phyloP scores from a whole-genome alignment of 2,797 vertebrate genomes.

The Sarcoramphus papa region DNA sequence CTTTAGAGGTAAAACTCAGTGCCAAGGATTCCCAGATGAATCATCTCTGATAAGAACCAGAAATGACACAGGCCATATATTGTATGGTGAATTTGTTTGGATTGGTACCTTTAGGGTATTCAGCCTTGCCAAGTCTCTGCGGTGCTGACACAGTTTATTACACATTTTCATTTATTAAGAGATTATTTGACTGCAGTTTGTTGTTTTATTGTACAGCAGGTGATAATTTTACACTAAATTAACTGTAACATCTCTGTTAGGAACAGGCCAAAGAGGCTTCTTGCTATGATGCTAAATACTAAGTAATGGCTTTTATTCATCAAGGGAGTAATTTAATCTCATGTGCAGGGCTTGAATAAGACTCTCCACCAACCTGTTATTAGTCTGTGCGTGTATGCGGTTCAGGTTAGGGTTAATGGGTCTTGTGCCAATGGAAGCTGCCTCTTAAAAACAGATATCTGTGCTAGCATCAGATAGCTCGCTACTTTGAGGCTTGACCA shows the following conservation, averaged over 20 bases:
- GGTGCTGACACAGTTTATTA: conserved; percentile 64
- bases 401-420: conserved; percentile 27
- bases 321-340: conserved; percentile 44
- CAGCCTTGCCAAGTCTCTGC: conserved; percentile 53
- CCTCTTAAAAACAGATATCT: not conserved
- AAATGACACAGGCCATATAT: conserved; percentile 50
- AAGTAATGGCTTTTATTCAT: conserved; percentile 59
- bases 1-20: conserved; percentile 36
- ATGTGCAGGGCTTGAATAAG: not conserved
- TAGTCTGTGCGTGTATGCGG: not conserved
- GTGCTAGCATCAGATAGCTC: not conserved
- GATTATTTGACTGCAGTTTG: conserved; percentile 66
- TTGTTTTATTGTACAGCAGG: conserved; percentile 67
- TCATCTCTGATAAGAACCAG: conserved; percentile 49
- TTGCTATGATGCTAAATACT: conserved; percentile 62
- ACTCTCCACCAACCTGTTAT: conserved; percentile 16
- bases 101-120: conserved; percentile 64
- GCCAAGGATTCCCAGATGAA: conserved; percentile 57
- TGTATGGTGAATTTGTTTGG: conserved; percentile 54
- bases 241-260: conserved; percentile 65
- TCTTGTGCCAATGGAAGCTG: not conserved
- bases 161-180: conserved; percentile 69
- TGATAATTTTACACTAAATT: conserved; percentile 69
- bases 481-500: not conserved
- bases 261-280: conserved; percentile 47